These are phyloP conservation scores for Netelia inedita DNA, from an alignment of 2,888 invertebrate species.

Conservation along the genomic window DNA sequence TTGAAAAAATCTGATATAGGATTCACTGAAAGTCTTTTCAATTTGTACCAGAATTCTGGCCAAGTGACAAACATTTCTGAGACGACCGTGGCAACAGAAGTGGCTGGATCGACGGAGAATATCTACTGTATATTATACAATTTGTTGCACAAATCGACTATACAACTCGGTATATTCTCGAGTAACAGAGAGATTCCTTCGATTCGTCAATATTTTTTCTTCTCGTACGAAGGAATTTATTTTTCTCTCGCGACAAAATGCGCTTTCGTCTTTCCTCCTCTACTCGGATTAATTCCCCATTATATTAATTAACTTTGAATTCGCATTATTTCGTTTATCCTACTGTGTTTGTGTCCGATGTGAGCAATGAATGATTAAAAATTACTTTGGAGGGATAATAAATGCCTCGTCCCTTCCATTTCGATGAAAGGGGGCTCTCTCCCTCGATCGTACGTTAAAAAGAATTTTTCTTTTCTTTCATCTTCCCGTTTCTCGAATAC, in stretches of 20 bases:
- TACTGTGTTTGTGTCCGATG: slow-evolving; percentile 60
- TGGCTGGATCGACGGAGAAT: too few species aligned
- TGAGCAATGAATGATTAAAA: slow-evolving; percentile 77
- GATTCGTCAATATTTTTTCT: slow-evolving; percentile 4
- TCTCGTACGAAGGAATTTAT: not conserved
- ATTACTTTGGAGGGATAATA: slow-evolving; percentile 76
- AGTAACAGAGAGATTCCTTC: not conserved
- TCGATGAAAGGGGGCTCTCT: slow-evolving; percentile 64
- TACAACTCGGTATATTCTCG: slow-evolving; percentile 44
- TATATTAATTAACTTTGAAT: slow-evolving; percentile 54
- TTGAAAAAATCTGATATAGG: too few species aligned
- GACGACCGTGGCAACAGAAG: too few species aligned
- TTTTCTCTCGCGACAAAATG: slow-evolving; percentile 38
- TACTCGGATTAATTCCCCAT: slow-evolving; percentile 23
- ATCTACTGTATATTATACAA: slow-evolving; percentile 15
- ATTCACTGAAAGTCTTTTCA: too few species aligned
- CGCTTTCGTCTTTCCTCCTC: slow-evolving; percentile 46
- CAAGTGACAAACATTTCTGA: too few species aligned
- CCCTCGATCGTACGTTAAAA: not conserved
- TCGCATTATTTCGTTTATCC: slow-evolving; percentile 59
- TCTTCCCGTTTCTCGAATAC: slow-evolving; percentile 13
- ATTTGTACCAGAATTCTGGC: too few species aligned
- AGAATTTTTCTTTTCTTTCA: slow-evolving; percentile 5
- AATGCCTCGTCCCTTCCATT: slow-evolving; percentile 62
- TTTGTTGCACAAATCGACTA: slow-evolving; percentile 52